Base-by-base conservation (phyloP, 2,888 invertebrate species). In the Aleiodes alternator region DNA sequence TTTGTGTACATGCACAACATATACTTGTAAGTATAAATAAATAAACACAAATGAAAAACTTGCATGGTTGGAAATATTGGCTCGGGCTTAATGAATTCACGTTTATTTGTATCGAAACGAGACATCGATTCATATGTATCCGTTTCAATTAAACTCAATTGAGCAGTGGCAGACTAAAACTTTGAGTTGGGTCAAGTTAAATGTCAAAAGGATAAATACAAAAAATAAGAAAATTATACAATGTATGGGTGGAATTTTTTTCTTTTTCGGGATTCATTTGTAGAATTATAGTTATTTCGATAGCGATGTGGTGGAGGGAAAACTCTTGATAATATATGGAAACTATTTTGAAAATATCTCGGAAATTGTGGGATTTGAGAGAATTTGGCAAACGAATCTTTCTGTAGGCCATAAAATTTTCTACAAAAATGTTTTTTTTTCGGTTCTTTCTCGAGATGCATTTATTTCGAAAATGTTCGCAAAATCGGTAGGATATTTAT, bases 1-100 rank as follows among this genome's bases (percentile, higher is more conserved):
- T 98, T 70, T 96, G 96, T 87, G 95, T 97, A 6, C 97, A 98
- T 89, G 96, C 98, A 82, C 98, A 98, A 91, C 97, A 98, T 87
- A 91, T 97, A 80, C 90, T 99, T 90, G 95, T 98, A 87, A 91
- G 92, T 90, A 84, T 75, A 76, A 69, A 69, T 59, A 16, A 66
- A 61, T 61, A 55, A 53, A 72, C 14, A 66, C 38, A 66, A 61
- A 72, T 23, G 23, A 66, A 50, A 8, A 64, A 29, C 23, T 43
- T 4, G 11, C 9, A 29, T 16, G 9, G 56, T 6, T 29, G 29
- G 11, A 68, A 29, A 29, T 50, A 48, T 64, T 68, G 68, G 31
- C 31, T 12, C 29, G 51, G 48, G 9, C 12, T 68, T 50, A 23
- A 51, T 68, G 31, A 51, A 68, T 68, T 50, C 23, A 51, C 31